These are phyloP conservation scores for Peromyscus melanophrys DNA, from an alignment of 2,797 vertebrate genomes.

Conservation along the genomic window DNA sequence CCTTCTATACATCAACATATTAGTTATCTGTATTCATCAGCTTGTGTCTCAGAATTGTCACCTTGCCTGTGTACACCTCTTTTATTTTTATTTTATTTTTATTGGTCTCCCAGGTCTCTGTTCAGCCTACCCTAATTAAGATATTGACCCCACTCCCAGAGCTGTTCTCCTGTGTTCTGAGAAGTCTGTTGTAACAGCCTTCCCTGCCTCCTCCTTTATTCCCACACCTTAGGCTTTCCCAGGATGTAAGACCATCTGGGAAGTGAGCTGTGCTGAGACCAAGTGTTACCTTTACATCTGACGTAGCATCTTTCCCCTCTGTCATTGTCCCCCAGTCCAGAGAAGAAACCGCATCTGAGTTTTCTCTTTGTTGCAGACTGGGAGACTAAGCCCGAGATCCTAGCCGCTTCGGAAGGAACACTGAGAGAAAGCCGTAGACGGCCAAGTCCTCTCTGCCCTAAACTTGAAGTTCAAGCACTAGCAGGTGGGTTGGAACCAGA, in stretches of 20 bases:
- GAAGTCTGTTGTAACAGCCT: neutral
- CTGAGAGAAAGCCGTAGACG: neutral
- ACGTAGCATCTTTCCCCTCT: neutral
- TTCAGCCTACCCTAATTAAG: neutral
- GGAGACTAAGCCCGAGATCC: slow-evolving; percentile 53
- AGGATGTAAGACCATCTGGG: neutral
- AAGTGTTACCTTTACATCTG: neutral
- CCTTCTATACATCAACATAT: neutral
- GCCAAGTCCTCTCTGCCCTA: slow-evolving; percentile 28
- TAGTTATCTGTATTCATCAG: neutral
- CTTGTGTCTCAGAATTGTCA: neutral
- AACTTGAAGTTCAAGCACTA: slow-evolving; percentile 17
- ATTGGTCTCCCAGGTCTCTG: neutral
- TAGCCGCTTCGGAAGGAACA: slow-evolving; percentile 13
- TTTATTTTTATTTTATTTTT: neutral
- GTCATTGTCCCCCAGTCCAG: neutral
- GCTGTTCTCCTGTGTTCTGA: neutral
- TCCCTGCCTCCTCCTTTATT: neutral
- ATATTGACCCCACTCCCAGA: neutral
- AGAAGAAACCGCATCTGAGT: slow-evolving; percentile 50
- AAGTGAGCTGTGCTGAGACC: neutral
- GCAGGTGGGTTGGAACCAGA: slow-evolving; percentile 20
- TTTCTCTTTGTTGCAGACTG: slow-evolving; percentile 76
- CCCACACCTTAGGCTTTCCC: neutral
- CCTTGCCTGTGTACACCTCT: neutral